These are phyloP conservation scores for Drosophila picticornis DNA, from an alignment of 2,888 invertebrate genomes.

Conservation along the genomic window DNA sequence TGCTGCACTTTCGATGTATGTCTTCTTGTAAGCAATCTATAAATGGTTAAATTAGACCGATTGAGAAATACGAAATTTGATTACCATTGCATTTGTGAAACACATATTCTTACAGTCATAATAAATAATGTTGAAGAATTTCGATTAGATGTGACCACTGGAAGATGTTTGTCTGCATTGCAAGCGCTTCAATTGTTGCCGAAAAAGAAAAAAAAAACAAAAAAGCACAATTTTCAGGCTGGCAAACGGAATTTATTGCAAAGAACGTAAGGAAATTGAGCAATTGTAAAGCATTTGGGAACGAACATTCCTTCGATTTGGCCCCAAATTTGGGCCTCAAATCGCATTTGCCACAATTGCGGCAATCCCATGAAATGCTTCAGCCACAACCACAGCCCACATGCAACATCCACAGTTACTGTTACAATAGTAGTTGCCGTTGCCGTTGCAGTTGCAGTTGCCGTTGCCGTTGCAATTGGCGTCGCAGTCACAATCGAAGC, in stretches of 20 bases:
- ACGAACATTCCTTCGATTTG: conserved; percentile 7
- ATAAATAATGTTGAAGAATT: conserved; percentile 19
- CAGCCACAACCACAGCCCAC: conserved; percentile 15
- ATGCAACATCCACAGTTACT: conserved; percentile 7
- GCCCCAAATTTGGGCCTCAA: conserved; percentile 35
- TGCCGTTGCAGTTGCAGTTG: not conserved
- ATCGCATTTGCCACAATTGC: conserved; percentile 32
- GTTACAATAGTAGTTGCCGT: conserved; percentile 6
- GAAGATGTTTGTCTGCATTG: conserved; percentile 11
- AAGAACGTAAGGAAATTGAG: conserved; percentile 40
- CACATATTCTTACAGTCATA: not conserved
- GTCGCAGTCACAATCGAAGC: conserved; percentile 8
- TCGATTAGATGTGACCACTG: not conserved
- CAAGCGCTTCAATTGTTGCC: conserved; percentile 9
- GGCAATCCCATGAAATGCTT: conserved; percentile 18
- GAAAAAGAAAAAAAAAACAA: conserved; percentile 4
- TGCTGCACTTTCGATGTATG: not conserved
- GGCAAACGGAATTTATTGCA: conserved; percentile 43
- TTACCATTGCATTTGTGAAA: not conserved
- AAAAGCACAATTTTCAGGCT: conserved; percentile 21
- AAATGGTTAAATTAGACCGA: not conserved
- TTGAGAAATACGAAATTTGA: not conserved
- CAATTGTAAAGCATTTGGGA: conserved; percentile 37
- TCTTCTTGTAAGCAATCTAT: not conserved
- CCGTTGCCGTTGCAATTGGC: not conserved